Conservation (phyloP, 2,113 vertebrate genomes). For the Platycercus adscitus region DNA sequence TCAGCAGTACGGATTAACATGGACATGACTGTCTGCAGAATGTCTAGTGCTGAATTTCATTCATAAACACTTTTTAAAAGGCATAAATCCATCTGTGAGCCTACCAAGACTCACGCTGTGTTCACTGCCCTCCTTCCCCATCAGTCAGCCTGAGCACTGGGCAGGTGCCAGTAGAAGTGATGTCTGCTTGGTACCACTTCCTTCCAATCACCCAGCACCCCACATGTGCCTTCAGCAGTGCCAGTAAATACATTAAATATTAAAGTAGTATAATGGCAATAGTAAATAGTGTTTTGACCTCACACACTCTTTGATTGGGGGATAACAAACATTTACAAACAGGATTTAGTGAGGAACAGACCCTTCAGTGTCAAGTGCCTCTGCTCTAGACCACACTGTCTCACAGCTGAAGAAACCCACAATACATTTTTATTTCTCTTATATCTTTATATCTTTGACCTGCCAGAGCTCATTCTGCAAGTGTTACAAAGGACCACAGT, state of each 20-base stretch:
- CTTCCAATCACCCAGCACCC: not conserved
- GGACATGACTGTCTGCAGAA: slow-evolving; percentile 44
- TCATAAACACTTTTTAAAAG: slow-evolving; percentile 31
- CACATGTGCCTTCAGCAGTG: not conserved
- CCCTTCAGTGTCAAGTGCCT: not conserved
- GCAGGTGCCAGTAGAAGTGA: not conserved
- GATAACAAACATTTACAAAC: not conserved
- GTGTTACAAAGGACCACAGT: too few relatives aligned
- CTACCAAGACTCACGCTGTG: not conserved
- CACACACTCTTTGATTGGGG: not conserved
- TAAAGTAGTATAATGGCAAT: not conserved
- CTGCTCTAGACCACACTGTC: not conserved
- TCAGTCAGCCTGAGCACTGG: not conserved
- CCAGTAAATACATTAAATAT: not conserved
- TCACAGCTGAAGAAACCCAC: not conserved
- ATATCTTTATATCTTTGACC: not conserved
- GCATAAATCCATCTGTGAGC: slow-evolving; percentile 54
- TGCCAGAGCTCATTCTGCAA: not conserved
- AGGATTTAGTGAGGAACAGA: not conserved
- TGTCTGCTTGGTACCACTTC: rapidly evolving
- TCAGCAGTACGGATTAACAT: not conserved
- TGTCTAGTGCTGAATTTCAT: not conserved
- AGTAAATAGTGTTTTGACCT: not conserved
- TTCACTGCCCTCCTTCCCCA: not conserved
- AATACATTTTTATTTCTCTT: not conserved